phyloP scores from a whole-genome alignment of 2,888 invertebrate genomes.

The Amaurobius ferox region DNA sequence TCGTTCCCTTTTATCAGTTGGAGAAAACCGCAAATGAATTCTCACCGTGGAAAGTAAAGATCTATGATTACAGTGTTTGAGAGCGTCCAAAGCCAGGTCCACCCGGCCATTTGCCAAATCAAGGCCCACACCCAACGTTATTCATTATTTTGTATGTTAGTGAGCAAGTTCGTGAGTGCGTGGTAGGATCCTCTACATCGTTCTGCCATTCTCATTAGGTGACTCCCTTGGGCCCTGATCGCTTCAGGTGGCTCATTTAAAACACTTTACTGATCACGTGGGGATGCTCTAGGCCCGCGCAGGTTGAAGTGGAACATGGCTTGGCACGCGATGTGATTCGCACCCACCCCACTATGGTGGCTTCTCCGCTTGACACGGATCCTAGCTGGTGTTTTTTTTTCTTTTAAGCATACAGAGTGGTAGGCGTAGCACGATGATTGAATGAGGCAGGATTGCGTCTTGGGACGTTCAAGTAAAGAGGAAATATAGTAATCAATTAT shows the following conservation, averaged over 20 bases:
- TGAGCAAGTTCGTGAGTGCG: slow-evolving; percentile 31
- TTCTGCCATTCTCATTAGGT: slow-evolving; percentile 60
- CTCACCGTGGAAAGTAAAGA: slow-evolving; percentile 35
- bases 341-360: background rate
- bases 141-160: slow-evolving; percentile 56
- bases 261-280: slow-evolving; percentile 50
- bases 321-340: slow-evolving; percentile 38
- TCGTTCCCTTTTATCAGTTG: slow-evolving; percentile 1
- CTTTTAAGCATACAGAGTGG: background rate
- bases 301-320: slow-evolving; percentile 22
- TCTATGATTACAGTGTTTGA: slow-evolving; percentile 61
- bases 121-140: slow-evolving; percentile 70
- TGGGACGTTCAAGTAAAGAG: background rate
- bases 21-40: slow-evolving; percentile 19
- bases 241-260: slow-evolving; percentile 69
- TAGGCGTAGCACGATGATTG: slow-evolving; percentile 6
- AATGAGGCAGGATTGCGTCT: slow-evolving; percentile 16
- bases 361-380: slow-evolving; percentile 17
- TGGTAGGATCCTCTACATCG: slow-evolving; percentile 29
- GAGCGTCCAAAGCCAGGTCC: slow-evolving; percentile 25
- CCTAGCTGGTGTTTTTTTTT: background rate
- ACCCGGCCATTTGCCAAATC: slow-evolving; percentile 69
- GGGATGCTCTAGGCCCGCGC: slow-evolving; percentile 18
- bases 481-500: slow-evolving; percentile 5
- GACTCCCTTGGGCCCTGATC: slow-evolving; percentile 22